Percentiles rank a stretch among this genome's conserved stretches.
These are phyloP conservation scores for Atherinosoma microstoma DNA, from an alignment of 2,797 vertebrate genomes.

Conservation along the genomic window DNA sequence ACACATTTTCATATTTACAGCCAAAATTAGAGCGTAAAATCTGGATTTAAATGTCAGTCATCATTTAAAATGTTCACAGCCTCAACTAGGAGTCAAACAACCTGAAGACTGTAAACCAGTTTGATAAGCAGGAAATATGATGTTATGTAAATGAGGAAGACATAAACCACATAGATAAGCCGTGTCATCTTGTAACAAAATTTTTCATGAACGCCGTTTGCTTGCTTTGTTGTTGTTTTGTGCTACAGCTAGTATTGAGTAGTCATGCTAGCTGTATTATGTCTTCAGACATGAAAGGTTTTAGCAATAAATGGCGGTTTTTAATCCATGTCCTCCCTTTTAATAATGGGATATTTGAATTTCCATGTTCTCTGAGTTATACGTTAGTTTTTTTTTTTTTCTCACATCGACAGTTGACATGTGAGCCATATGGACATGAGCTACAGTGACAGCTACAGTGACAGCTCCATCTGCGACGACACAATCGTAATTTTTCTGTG, in stretches of 20 bases:
- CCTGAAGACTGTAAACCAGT: neutral
- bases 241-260: neutral
- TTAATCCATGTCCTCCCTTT: no score
- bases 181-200: neutral
- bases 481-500: no score
- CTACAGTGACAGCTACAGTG: no score
- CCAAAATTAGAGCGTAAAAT: neutral
- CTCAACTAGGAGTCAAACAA: neutral
- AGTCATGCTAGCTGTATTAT: neutral
- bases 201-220: no score
- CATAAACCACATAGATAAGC: neutral
- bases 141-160: neutral
- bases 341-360: no score
- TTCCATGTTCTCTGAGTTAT: no score
- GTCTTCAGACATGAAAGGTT: neutral
- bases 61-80: neutral
- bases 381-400: no score
- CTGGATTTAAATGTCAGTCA: neutral
- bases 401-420: no score
- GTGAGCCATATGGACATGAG: no score
- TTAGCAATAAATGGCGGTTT: neutral
- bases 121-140: neutral
- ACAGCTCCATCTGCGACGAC: no score
- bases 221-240: neutral
- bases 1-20: neutral